phyloP scores from a whole-genome alignment of 1,140 invertebrate genomes.

The Elysia chlorotica region DNA sequence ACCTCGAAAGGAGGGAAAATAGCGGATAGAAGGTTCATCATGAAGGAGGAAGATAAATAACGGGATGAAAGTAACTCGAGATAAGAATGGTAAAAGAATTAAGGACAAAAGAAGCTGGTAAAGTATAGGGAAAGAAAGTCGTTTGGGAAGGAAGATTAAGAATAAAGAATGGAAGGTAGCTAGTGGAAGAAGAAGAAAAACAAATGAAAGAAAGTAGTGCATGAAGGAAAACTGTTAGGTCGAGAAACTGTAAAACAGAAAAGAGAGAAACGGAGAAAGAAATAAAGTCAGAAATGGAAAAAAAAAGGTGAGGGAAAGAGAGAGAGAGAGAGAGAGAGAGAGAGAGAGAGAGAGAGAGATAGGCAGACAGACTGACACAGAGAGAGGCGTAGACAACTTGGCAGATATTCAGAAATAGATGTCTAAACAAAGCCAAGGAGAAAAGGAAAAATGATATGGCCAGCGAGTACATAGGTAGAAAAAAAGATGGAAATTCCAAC shows the following conservation, averaged over 20 bases:
- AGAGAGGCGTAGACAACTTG: not conserved
- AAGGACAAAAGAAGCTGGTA: not conserved
- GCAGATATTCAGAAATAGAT: not conserved
- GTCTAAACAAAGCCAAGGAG: too few species aligned
- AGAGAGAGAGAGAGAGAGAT: not conserved
- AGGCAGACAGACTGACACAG: not conserved
- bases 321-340: constrained; percentile 3
- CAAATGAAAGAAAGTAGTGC: not conserved
- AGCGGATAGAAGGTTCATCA: too few species aligned
- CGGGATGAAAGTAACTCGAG: not conserved
- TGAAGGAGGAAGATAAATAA: not conserved
- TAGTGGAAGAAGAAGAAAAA: not conserved
- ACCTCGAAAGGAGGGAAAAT: too few species aligned
- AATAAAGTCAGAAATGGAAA: not conserved
- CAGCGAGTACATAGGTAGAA: too few species aligned
- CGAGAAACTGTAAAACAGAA: not conserved
- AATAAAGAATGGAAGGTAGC: not conserved
- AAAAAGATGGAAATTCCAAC: too few species aligned
- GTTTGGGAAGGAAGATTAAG: not conserved
- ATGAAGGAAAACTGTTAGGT: not conserved
- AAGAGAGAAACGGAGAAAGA: constrained; percentile 1
- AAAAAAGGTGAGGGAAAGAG: not conserved
- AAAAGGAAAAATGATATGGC: too few species aligned
- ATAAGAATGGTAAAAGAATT: not conserved
- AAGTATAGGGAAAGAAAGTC: not conserved